Evolutionary conservation across 2,113 vertebrate species (phyloP).

Genomic region (Ptyas mucosa): DNA sequence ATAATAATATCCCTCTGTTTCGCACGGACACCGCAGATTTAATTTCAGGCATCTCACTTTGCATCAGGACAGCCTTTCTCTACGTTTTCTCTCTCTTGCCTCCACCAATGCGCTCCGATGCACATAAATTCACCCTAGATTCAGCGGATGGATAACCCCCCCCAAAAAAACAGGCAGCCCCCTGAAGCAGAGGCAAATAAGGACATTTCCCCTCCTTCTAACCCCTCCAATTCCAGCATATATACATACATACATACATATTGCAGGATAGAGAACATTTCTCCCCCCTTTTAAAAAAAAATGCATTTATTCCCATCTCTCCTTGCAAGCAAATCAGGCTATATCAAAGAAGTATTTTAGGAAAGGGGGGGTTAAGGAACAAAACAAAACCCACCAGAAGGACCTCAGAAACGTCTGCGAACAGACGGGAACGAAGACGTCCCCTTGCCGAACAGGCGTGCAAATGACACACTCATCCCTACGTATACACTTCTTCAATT

Average conservation of each 20-base stretch:
- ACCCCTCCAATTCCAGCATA: not conserved
- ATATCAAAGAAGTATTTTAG: not conserved
- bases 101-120: too few relatives aligned
- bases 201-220: not conserved
- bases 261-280: not conserved
- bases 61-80: not conserved
- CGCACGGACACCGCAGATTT: rapidly evolving
- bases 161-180: too few relatives aligned
- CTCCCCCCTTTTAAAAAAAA: not conserved
- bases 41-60: not conserved
- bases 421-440: not conserved
- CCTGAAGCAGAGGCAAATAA: not conserved
- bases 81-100: not conserved
- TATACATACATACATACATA: too few relatives aligned
- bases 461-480: not conserved
- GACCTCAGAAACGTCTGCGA: not conserved
- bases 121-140: not conserved
- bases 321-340: not conserved
- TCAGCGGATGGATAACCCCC: not conserved
- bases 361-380: too few relatives aligned
- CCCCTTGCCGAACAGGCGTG: not conserved
- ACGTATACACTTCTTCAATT: not conserved
- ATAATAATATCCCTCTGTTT: not conserved
- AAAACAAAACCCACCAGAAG: not conserved
- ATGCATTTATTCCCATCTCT: not conserved